Conservation (phyloP, 2,113 vertebrate species). For the Scomber colias region DNA sequence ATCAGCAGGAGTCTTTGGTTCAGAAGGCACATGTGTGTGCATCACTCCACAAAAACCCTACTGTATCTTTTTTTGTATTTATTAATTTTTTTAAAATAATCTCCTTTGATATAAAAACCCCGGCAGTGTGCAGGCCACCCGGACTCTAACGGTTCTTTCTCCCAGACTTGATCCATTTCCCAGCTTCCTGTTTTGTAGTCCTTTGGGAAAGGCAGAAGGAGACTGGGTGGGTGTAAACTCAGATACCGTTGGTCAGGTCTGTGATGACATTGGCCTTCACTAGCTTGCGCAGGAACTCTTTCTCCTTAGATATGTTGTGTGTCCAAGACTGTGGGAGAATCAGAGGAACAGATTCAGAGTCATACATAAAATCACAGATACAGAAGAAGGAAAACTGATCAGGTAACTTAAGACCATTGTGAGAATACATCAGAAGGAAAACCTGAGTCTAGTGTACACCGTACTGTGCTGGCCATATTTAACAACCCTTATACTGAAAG, state of each 20-base stretch:
- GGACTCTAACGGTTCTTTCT: constrained; percentile 29
- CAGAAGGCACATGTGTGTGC: constrained; percentile 81
- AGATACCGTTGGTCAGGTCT: constrained; percentile 96
- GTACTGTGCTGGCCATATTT: background rate
- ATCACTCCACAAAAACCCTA: constrained; percentile 59
- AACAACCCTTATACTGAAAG: background rate
- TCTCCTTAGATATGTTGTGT: constrained; percentile 97
- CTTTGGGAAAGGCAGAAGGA: constrained; percentile 52
- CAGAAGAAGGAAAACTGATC: background rate
- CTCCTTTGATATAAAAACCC: constrained; percentile 60
- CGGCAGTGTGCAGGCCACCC: constrained; percentile 53
- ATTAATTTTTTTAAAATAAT: constrained; percentile 18
- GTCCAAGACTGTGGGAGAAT: constrained; percentile 93
- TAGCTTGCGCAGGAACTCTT: constrained; percentile 96
- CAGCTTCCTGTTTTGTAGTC: constrained; percentile 61
- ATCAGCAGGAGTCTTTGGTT: constrained; percentile 77
- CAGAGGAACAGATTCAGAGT: constrained; percentile 11
- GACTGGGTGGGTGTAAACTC: constrained; percentile 73
- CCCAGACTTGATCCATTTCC: constrained; percentile 35
- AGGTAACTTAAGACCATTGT: no score
- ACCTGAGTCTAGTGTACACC: no score
- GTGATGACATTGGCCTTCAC: constrained; percentile 94
- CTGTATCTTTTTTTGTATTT: background rate
- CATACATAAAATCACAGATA: background rate
- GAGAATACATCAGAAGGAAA: no score